A percentile compares a stretch with the other conserved stretches of the same genome.
These are phyloP conservation scores for Sphaerophoria taeniata DNA, from an alignment of 2,888 invertebrate genomes.

Conservation along the genomic window DNA sequence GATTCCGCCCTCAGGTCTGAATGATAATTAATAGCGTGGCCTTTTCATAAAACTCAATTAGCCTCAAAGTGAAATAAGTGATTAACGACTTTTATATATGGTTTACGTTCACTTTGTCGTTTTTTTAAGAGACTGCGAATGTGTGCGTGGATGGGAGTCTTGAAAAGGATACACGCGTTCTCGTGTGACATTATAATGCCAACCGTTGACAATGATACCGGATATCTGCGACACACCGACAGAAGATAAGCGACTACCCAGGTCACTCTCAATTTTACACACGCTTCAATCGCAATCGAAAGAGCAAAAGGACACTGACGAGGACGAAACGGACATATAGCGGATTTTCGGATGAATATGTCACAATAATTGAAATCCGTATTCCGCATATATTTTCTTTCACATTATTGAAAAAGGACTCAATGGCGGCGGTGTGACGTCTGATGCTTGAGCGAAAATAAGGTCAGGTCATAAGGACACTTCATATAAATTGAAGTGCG, in stretches of 20 bases:
- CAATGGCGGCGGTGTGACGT: not conserved
- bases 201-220: slow-evolving; percentile 67
- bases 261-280: slow-evolving; percentile 48
- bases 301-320: slow-evolving; percentile 15
- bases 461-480: slow-evolving; percentile 6
- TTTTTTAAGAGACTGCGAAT: not conserved
- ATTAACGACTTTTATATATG: slow-evolving; percentile 66
- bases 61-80: slow-evolving; percentile 73
- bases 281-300: slow-evolving; percentile 40
- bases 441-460: not conserved
- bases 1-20: slow-evolving; percentile 36
- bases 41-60: slow-evolving; percentile 74
- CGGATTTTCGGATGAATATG: slow-evolving; percentile 63
- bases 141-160: slow-evolving; percentile 3
- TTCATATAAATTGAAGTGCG: not conserved
- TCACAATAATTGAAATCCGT: slow-evolving; percentile 63
- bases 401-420: slow-evolving; percentile 12
- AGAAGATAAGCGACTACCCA: slow-evolving; percentile 38
- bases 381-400: slow-evolving; percentile 19
- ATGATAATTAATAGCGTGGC: slow-evolving; percentile 70
- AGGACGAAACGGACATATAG: slow-evolving; percentile 47
- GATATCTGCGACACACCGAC: slow-evolving; percentile 57
- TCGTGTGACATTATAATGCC: slow-evolving; percentile 67
- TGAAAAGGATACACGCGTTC: slow-evolving; percentile 43
- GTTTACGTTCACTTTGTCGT: not conserved